Base-by-base conservation (phyloP, 2,797 vertebrate species). In the Pipistrellus kuhlii region DNA sequence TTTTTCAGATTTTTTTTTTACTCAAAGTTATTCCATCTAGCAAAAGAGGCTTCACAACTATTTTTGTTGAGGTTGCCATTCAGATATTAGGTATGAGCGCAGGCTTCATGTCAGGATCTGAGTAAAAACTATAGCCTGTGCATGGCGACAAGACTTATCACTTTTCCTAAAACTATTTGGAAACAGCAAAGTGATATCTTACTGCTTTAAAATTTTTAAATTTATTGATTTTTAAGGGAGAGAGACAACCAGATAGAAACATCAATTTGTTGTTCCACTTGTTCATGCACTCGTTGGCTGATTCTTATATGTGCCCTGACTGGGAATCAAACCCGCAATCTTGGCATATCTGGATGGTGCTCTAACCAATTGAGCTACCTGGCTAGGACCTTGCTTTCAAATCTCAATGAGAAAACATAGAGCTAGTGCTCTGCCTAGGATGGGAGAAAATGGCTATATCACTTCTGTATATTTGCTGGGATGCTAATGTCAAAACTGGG, bases 141-240 rank as follows among this genome's bases (percentile, higher is more conserved):
- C 6, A 27, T 3, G 77, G 32, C 4, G 11, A 55, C 14, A 51
- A 93, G 68, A 25, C 59, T 84, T 8, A 81, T 88, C 27, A 87
- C 82, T 88, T 97, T 77, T 89, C 88, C 94, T 94, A 90, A 69
- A 96, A 93, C 68, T 75, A 81, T 90, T 32, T 15, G 76, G 96
- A 97, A 95, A 97, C 71, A 94, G 88, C 76, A 92, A 76, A 87
- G 69, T 20, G 21, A 18, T 64, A 57, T 46, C 23, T 96, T 71
- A 30, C 51, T 94, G 73, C 71, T 92, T 46, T 90, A 66, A 53
- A 53, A 94, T 90, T 38, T 53, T 53, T 71, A 15, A 44, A 32
- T 14, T 53, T 32, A 32, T 53, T 76, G 73, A 32, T 76, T 76
- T 32, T 32, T 76, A 32, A 69, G 66, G 38, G 35, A 10, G 20